A percentile compares a stretch with the other conserved stretches of the same genome.
Conservation (phyloP, 2,797 vertebrate species). For the Leptatherina wallacei region DNA sequence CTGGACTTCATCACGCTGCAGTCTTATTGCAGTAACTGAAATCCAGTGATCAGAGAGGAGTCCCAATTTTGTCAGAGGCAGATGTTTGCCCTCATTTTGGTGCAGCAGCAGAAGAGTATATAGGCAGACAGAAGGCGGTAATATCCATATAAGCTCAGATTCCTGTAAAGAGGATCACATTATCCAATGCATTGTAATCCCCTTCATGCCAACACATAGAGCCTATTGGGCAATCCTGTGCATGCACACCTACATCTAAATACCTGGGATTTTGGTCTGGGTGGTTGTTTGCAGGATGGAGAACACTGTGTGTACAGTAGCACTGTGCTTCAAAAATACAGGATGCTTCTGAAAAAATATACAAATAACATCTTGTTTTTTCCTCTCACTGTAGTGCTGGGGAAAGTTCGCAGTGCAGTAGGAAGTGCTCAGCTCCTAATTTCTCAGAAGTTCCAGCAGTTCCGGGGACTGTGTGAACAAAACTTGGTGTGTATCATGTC, state of each 20-base stretch:
- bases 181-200: constrained; percentile 39
- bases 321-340: background rate
- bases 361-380: background rate
- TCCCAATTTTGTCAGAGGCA: constrained; percentile 33
- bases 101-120: constrained; percentile 18
- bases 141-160: constrained; percentile 49
- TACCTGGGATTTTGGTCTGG: constrained; percentile 4
- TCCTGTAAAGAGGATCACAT: constrained; percentile 51
- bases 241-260: constrained; percentile 15
- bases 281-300: background rate
- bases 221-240: constrained; percentile 10
- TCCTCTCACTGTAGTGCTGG: constrained; percentile 85
- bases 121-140: constrained; percentile 14
- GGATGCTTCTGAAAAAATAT: background rate
- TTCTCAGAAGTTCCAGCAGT: constrained; percentile 99
- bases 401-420: constrained; percentile 96
- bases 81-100: constrained; percentile 63
- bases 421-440: constrained; percentile 97
- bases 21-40: constrained; percentile 30
- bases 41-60: constrained; percentile 39
- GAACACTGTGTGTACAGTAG: background rate
- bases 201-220: constrained; percentile 24
- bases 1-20: constrained; percentile 22
- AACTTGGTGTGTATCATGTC: constrained; percentile 92
- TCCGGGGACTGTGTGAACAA: constrained; percentile 97